Evolutionary conservation across 2,797 vertebrate genomes (phyloP).

Genomic region (Tiaroga cobitis): DNA sequence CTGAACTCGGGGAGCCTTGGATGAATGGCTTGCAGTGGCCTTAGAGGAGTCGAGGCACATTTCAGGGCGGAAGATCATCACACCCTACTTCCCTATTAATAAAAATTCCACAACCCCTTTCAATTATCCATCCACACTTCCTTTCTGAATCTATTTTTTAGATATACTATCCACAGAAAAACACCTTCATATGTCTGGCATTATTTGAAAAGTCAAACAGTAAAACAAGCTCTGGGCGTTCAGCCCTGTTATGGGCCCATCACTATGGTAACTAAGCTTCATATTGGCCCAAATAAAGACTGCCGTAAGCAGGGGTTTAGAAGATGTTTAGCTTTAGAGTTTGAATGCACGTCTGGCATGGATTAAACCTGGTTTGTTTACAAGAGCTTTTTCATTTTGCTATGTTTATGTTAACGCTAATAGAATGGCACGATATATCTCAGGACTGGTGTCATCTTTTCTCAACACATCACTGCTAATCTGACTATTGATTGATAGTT

Average conservation of each 20-base stretch:
- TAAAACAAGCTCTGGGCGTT: slow-evolving; percentile 46
- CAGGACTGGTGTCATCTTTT: background rate
- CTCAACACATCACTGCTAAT: slow-evolving; percentile 59
- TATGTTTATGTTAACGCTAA: slow-evolving; percentile 22
- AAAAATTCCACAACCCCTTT: slow-evolving; percentile 25
- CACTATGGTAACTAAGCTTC: slow-evolving; percentile 58
- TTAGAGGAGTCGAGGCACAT: slow-evolving; percentile 41
- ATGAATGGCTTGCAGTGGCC: slow-evolving; percentile 44
- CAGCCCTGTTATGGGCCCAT: slow-evolving; percentile 49
- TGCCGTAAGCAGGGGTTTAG: slow-evolving; percentile 49
- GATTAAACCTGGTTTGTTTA: slow-evolving; percentile 31
- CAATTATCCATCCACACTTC: slow-evolving; percentile 27
- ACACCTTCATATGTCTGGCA: slow-evolving; percentile 38
- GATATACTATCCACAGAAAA: slow-evolving; percentile 30
- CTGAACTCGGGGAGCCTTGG: slow-evolving; percentile 47
- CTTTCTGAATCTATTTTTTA: slow-evolving; percentile 32
- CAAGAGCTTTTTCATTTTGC: slow-evolving; percentile 7
- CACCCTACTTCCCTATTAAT: slow-evolving; percentile 18
- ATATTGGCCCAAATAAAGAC: slow-evolving; percentile 54
- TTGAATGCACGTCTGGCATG: slow-evolving; percentile 47
- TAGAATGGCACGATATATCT: background rate
- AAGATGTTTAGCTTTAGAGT: slow-evolving; percentile 66
- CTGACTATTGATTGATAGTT: background rate
- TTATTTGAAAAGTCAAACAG: slow-evolving; percentile 53
- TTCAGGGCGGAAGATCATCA: slow-evolving; percentile 22